Evolutionary conservation across 2,888 invertebrate species (phyloP).

Genomic region (Hirtodrosophila histrioides): DNA sequence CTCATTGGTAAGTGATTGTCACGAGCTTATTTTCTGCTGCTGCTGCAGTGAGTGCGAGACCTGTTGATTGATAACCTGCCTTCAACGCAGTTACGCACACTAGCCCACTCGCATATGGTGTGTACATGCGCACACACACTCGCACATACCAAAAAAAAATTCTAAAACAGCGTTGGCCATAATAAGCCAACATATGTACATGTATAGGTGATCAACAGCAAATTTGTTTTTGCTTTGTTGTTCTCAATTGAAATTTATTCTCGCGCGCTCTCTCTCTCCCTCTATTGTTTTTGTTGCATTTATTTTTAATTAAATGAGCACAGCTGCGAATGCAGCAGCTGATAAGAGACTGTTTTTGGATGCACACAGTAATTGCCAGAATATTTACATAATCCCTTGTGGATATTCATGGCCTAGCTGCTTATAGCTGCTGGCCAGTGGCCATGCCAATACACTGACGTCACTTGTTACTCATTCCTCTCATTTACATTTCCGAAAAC

Average conservation of each 20-base stretch:
- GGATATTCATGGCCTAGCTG: conserved; percentile 1
- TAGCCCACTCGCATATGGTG: not conserved
- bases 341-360: conserved; percentile 8
- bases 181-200: not conserved
- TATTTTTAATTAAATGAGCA: conserved; percentile 38
- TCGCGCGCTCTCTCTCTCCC: not conserved
- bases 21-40: conserved; percentile 2
- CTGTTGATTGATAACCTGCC: conserved; percentile 64
- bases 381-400: conserved; percentile 18
- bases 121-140: conserved; percentile 25
- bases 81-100: conserved; percentile 29
- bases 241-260: not conserved
- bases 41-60: conserved; percentile 30
- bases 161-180: conserved; percentile 9
- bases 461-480: conserved; percentile 32
- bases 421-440: not conserved
- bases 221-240: conserved; percentile 24
- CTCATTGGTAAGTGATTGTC: conserved; percentile 90
- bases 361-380: conserved; percentile 5
- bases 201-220: conserved; percentile 13
- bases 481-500: not conserved
- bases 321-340: conserved; percentile 24
- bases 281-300: conserved; percentile 6
- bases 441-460: conserved; percentile 26
- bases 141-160: not conserved